Evolutionary conservation across 2,113 vertebrate genomes (phyloP).

Genomic region (Apteryx owenii): DNA sequence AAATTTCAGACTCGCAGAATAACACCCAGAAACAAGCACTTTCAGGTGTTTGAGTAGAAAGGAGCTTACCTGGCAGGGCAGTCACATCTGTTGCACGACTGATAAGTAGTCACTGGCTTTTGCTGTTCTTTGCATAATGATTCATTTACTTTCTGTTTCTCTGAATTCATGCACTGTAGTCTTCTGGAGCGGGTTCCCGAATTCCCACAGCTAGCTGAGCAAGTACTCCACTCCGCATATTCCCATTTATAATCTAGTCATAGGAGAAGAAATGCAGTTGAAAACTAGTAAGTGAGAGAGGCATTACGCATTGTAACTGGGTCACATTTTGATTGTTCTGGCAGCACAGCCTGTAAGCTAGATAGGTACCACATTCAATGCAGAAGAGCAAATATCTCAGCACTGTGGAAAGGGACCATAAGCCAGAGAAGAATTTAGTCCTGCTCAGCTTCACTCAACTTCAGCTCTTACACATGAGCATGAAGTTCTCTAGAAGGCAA

Average conservation of each 20-base stretch:
- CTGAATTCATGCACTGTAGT: slow-evolving; percentile 69
- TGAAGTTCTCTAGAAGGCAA: background rate
- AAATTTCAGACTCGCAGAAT: background rate
- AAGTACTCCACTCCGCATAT: slow-evolving; percentile 81
- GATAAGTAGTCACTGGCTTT: slow-evolving; percentile 70
- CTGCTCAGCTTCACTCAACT: background rate
- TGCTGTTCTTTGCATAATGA: slow-evolving; percentile 77
- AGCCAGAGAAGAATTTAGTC: background rate
- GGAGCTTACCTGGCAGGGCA: slow-evolving; percentile 85
- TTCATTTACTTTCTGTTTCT: slow-evolving; percentile 71
- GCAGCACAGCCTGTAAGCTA: background rate
- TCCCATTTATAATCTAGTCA: slow-evolving; percentile 82
- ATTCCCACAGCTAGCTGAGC: slow-evolving; percentile 87
- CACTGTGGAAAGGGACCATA: background rate
- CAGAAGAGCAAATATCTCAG: background rate
- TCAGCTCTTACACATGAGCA: background rate
- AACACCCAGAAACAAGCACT: background rate
- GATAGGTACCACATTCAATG: background rate
- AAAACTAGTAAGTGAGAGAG: background rate
- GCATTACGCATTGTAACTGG: background rate
- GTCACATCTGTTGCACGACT: slow-evolving; percentile 81
- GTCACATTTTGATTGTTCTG: background rate
- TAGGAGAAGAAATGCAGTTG: slow-evolving; percentile 3
- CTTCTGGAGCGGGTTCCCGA: slow-evolving; percentile 77
- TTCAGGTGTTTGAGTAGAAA: background rate